A percentile compares a stretch with the other conserved stretches of the same genome.
These are phyloP conservation scores for Malurus leucopterus DNA, from an alignment of 2,797 vertebrate genomes.

Conservation along the genomic window DNA sequence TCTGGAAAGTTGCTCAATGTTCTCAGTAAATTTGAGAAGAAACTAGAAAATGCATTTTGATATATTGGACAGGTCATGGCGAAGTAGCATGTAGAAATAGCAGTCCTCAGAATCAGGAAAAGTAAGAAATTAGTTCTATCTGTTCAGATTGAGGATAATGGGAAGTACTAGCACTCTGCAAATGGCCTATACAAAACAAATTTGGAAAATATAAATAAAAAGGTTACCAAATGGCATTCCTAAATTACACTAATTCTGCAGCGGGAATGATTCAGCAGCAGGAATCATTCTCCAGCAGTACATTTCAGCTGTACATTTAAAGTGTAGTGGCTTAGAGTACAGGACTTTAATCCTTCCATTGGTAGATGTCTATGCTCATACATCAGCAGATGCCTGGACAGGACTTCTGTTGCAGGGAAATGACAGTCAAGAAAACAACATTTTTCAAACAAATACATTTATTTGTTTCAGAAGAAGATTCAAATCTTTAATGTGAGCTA, in stretches of 20 bases:
- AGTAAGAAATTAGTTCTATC: background rate
- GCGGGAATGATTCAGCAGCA: background rate
- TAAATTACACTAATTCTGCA: background rate
- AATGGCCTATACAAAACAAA: background rate
- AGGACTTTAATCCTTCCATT: background rate
- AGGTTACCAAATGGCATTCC: background rate
- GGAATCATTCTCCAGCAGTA: background rate
- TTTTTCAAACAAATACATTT: background rate
- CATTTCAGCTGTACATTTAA: background rate
- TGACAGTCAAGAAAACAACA: background rate
- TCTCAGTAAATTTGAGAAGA: background rate
- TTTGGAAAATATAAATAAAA: background rate
- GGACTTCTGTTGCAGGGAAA: background rate
- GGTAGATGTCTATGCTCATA: background rate
- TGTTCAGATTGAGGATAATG: background rate
- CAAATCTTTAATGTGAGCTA: background rate
- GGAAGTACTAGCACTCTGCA: background rate
- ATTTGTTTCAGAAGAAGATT: background rate
- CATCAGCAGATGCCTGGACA: background rate
- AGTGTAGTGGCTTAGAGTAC: background rate
- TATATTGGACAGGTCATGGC: background rate
- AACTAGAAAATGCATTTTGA: background rate
- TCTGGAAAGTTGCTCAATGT: background rate
- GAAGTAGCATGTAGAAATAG: background rate
- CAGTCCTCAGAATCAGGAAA: background rate